Conservation (phyloP, 2,888 invertebrate genomes). For the Eulithis prunata region DNA sequence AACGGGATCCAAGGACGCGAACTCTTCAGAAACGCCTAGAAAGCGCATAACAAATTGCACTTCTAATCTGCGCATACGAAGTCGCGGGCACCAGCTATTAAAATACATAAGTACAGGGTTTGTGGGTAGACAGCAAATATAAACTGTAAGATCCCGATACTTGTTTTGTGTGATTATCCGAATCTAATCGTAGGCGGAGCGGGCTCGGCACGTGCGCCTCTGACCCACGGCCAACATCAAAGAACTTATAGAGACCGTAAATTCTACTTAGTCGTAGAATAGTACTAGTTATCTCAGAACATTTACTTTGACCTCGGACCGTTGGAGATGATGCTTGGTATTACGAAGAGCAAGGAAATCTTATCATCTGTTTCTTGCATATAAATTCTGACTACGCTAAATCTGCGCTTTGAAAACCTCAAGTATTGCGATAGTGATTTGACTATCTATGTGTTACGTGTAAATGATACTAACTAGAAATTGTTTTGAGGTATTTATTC, state of each 20-base stretch:
- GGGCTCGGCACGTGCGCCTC: constrained; percentile 54
- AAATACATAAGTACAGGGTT: no score
- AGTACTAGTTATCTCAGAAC: constrained; percentile 28
- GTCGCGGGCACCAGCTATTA: no score
- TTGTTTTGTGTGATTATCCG: constrained; percentile 58
- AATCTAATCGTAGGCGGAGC: constrained; percentile 52
- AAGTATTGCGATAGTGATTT: no score
- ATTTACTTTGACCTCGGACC: constrained; percentile 36
- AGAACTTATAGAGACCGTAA: constrained; percentile 35
- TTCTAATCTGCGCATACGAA: no score
- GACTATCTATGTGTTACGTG: no score
- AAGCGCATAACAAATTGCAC: no score
- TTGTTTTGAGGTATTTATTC: no score
- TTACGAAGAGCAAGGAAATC: constrained; percentile 15
- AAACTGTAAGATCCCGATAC: constrained; percentile 16
- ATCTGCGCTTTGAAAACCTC: no score
- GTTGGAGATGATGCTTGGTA: constrained; percentile 15
- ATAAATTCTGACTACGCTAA: no score
- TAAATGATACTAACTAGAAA: no score
- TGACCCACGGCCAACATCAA: constrained; percentile 52
- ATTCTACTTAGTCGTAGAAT: constrained; percentile 25
- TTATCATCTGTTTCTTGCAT: constrained; percentile 5
- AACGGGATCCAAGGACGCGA: no score
- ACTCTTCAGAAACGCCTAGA: no score
- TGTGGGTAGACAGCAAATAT: background rate